Base-by-base conservation (phyloP, 37 sponge, comb jelly and placozoan species). In the Tethya wilhelma region DNA sequence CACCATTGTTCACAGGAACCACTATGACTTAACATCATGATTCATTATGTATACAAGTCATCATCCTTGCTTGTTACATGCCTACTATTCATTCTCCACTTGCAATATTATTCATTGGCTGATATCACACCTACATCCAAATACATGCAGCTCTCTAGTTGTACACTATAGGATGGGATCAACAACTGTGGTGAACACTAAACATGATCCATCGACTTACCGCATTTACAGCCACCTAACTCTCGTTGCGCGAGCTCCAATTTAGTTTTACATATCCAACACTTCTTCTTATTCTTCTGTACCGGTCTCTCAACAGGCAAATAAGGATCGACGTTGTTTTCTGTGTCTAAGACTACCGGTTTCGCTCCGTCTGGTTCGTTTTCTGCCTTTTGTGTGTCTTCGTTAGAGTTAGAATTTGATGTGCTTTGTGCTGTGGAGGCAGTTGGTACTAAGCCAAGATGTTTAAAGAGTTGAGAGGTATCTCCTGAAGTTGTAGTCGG, bases 141-240 rank as follows among this genome's bases (percentile, higher is more conserved):
- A n/a, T n/a, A n/a, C n/a, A n/a, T n/a, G n/a, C 22, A 26, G 8
- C 29, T 23, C 29, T 62, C 7, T 62, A 25, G 11, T 19, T 62
- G 17, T 11, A 26, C 22, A 26, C 30, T 8, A n/a, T 14, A n/a
- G 26, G 11, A 26, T n/a, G 26, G 30, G 64, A 9, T 62, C 5
- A 38, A n/a, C 28, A 62, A 19, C 28, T 62, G 20, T 26, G 7
- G 28, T 62, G n/a, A 62, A 23, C 30, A 62, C 64, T n/a, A 26
- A 28, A 60, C 78, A 67, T 8, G 45, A 8, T 23, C 6, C 39
- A 67, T 39, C 7, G 5, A 81, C 94, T 83, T 36, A 89, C 90
- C 94, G 83, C 90, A 93, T 78, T 82, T 89, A 62, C 90, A 89
- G n/a, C 59, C 41, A 4, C 94, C 90, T 36, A 93, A 67, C 42